Evolutionary conservation across 2,797 vertebrate genomes (phyloP).

Genomic region (Cyclopterus lumpus): DNA sequence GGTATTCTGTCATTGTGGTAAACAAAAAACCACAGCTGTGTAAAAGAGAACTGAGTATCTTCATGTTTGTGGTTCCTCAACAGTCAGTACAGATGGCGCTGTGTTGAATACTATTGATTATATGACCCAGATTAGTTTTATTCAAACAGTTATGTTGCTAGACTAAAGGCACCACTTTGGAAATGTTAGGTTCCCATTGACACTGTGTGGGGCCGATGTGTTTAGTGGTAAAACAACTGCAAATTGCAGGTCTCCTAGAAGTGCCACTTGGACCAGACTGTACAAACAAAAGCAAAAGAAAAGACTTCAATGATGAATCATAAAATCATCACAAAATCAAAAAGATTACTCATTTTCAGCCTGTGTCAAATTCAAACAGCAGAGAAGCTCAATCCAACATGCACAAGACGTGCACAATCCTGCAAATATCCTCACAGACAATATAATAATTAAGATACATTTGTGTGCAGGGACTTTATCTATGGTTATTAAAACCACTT

Average conservation of each 20-base stretch:
- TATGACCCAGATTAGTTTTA: constrained; percentile 17
- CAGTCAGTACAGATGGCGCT: constrained; percentile 5
- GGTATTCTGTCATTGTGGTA: constrained; percentile 39
- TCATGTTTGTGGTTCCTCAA: constrained; percentile 2
- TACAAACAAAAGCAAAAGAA: not conserved
- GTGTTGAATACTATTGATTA: constrained; percentile 14
- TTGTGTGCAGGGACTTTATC: no score
- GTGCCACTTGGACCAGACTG: not conserved
- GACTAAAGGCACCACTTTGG: constrained; percentile 20
- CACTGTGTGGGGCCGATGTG: constrained; percentile 14
- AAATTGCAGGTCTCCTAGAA: not conserved
- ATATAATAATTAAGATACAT: not conserved
- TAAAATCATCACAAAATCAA: not conserved
- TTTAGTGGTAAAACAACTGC: constrained; percentile 5
- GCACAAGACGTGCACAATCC: not conserved
- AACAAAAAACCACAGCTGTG: constrained; percentile 10
- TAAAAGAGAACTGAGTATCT: constrained; percentile 3
- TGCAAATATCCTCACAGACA: not conserved
- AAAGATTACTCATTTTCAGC: not conserved
- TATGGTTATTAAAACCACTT: no score
- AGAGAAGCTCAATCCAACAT: not conserved
- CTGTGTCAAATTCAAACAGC: not conserved
- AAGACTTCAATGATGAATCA: not conserved
- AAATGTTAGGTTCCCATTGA: constrained; percentile 11
- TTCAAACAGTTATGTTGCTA: constrained; percentile 19